A percentile compares a stretch with the other conserved stretches of the same genome.
Conservation (phyloP, 2,797 vertebrate species). For the Pithecia hirsuta region DNA sequence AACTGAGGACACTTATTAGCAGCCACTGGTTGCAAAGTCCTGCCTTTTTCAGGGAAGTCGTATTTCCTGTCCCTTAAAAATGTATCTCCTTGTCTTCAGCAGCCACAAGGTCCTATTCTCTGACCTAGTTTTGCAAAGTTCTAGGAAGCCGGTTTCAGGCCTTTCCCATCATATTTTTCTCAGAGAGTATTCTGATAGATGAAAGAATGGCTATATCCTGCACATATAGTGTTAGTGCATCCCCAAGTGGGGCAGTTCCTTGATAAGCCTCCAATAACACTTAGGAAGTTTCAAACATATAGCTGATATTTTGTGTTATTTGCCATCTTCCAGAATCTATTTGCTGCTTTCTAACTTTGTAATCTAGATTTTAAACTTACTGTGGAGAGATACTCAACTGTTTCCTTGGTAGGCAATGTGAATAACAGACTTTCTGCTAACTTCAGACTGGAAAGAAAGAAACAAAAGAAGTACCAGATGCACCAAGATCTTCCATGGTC, state of each 20-base stretch:
- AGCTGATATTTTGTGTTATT: not conserved
- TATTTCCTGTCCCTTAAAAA: not conserved
- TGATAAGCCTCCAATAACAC: not conserved
- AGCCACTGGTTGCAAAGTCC: not conserved
- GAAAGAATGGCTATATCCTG: not conserved
- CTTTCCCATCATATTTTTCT: not conserved
- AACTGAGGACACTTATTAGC: not conserved
- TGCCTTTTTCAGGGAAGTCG: not conserved
- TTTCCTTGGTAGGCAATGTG: not conserved
- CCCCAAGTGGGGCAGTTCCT: not conserved
- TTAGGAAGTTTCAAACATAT: not conserved
- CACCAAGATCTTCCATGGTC: not conserved
- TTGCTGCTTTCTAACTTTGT: not conserved
- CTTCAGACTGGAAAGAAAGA: not conserved
- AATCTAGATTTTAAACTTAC: not conserved
- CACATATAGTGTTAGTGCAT: not conserved
- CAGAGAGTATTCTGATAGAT: not conserved
- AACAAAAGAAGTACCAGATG: fast-evolving
- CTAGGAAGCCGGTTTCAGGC: not conserved
- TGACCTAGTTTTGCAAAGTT: not conserved
- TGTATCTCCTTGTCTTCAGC: not conserved
- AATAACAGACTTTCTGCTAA: not conserved
- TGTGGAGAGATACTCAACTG: not conserved
- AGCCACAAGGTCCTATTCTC: not conserved
- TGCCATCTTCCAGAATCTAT: not conserved